Percentiles rank a stretch among this genome's conserved stretches.
These are phyloP conservation scores for Pseudorectes ferrugineus DNA, from an alignment of 2,113 vertebrate species.

Conservation along the genomic window DNA sequence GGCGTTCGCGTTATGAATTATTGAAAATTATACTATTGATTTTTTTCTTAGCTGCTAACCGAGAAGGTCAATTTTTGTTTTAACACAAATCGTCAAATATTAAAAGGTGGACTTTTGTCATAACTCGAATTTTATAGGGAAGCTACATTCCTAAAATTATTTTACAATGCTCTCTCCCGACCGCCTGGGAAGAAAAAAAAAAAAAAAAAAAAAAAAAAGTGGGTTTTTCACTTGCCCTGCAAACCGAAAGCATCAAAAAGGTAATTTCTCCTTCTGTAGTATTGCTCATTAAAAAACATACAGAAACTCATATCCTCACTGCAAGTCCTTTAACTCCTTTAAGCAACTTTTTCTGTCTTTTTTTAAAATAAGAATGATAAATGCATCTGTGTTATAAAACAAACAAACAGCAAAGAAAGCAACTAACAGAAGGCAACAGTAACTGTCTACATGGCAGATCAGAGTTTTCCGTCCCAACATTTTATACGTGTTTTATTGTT, in stretches of 20 bases:
- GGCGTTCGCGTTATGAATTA: conserved; percentile 80
- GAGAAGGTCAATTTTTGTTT: conserved; percentile 81
- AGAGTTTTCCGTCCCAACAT: background rate
- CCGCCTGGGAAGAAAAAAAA: background rate
- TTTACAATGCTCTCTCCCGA: conserved; percentile 31
- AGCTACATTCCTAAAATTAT: conserved; percentile 64
- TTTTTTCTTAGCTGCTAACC: conserved; percentile 68
- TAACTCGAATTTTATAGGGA: conserved; percentile 69
- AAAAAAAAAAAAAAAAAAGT: background rate
- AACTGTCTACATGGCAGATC: background rate
- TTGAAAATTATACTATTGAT: conserved; percentile 82
- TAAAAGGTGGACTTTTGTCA: conserved; percentile 72
- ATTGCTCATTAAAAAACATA: conserved; percentile 36
- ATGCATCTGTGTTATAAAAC: background rate
- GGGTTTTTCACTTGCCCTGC: conserved; percentile 1
- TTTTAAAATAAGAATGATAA: background rate
- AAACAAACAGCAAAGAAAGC: background rate
- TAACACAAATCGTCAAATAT: conserved; percentile 79
- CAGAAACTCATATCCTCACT: conserved; percentile 43
- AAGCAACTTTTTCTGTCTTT: conserved; percentile 49
- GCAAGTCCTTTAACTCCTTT: conserved; percentile 51
- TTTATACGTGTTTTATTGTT: background rate
- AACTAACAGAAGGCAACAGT: background rate
- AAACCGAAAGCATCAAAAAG: conserved; percentile 41
- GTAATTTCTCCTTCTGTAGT: conserved; percentile 38